Evolutionary conservation across 2,113 vertebrate species (phyloP), one percentile per base, ranked within the genome.

Genomic region (Sylvia atricapilla): DNA sequence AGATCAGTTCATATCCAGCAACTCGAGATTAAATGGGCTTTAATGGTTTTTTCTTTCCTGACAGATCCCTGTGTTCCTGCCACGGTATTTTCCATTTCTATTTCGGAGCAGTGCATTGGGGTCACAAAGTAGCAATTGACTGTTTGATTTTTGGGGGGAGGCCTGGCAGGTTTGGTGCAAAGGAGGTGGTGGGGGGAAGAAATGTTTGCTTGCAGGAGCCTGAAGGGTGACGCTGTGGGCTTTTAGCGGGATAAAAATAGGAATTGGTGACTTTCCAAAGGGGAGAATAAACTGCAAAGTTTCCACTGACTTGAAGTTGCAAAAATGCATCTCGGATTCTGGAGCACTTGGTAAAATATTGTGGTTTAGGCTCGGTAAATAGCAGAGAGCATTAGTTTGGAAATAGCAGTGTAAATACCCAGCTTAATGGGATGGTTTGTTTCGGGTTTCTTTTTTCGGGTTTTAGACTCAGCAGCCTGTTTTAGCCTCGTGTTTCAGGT

Each of bases 241-340:
- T 96, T 92, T 56, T 64, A 94, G 52, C 1, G 0, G 53, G 85
- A 50, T 82, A 95, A 94, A 96, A 95, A 96, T 96, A 96, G 93
- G 88, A 94, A 53, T 33, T 86, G 88, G 92, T 92, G 43, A 9
- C 68, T 94, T 94, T 97, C 92, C 94, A 94, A 92, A 68, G 73
- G 92, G 94, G 90, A 97, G 96, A 96, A 94, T 86, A 97, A 97
- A 94, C 88, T 79, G 83, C 88, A 89, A 78, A 93, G 60, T 97
- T 97, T 96, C 95, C 94, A 96, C 88, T 95, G 94, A 93, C 79
- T 90, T 58, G 92, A 33, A 87, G 95, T 90, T 96, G 93, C 96
- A 96, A 96, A 97, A 97, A 96, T 84, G 94, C 95, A 86, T 91
- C 75, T 93, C 49, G 76, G 76, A 75, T 97, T 91, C 87, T 88